Evolutionary conservation across 2,797 vertebrate species (phyloP).

Genomic region (Strix occidentalis): DNA sequence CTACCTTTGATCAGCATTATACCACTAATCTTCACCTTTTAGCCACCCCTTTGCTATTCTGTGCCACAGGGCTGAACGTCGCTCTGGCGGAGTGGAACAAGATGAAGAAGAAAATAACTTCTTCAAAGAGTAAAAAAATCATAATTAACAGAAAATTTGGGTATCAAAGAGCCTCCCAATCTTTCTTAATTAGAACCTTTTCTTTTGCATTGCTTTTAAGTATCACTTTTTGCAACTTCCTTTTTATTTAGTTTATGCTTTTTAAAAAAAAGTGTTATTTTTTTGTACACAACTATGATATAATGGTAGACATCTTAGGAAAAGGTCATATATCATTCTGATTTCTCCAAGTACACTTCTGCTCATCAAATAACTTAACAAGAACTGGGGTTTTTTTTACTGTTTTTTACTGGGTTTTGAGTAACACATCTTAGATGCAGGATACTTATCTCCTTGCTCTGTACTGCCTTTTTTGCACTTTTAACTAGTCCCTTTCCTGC

Average conservation of each 20-base stretch:
- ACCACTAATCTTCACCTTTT: background rate
- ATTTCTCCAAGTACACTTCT: background rate
- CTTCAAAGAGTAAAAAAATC: background rate
- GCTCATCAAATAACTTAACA: background rate
- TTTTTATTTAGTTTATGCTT: background rate
- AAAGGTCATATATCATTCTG: background rate
- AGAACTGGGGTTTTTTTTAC: rapidly evolving
- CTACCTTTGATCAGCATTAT: background rate
- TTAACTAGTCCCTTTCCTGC: background rate
- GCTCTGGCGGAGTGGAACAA: background rate
- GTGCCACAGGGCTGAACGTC: background rate
- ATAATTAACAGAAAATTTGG: background rate
- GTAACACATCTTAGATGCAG: background rate
- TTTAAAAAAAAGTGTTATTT: background rate
- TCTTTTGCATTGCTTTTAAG: background rate
- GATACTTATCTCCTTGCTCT: background rate
- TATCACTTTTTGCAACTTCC: background rate
- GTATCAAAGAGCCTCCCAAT: background rate
- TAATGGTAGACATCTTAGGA: background rate
- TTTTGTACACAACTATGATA: background rate
- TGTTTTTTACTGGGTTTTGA: background rate
- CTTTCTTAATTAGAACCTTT: background rate
- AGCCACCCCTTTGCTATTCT: background rate
- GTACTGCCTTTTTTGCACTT: background rate
- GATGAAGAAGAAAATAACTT: background rate